Base-by-base conservation (phyloP, 2,797 vertebrate genomes). In the Columba guinea region DNA sequence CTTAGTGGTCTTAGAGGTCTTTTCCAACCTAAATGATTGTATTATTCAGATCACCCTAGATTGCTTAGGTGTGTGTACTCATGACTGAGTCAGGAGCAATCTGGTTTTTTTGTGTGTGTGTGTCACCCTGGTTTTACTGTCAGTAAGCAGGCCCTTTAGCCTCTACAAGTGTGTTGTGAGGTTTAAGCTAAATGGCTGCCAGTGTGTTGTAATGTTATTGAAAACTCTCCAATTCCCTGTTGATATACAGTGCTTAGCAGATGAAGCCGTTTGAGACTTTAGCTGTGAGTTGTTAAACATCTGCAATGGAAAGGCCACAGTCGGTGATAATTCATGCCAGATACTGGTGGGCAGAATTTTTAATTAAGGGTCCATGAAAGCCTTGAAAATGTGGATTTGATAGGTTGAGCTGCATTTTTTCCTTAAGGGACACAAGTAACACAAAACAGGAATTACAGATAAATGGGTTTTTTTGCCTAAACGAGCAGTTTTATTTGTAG, bases 211-310 rank as follows among this genome's bases (percentile, higher is more conserved):
- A 10, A 37, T 53, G 37, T 60, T 39, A 22, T 19, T 48, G 69
- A 44, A 79, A 51, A 24, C 23, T 41, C n/a, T 56, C 24, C n/a
- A 32, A 37, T 53, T 73, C 28, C 37, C 15, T 62, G 20, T 18
- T 79, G 48, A 32, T 78, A 37, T 22, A 21, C 13, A 13, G 24
- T 30, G 32, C 27, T 88, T 34, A 74, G 67, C 27, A 67, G 39
- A 30, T 90, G 34, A 35, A 80, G 24, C 35, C 11, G 28, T 89
- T 26, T 1, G 3, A 58, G 60, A 44, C 18, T 75, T 92, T 24
- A 0, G 0, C 23, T 1, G 0, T 28, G 26, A 77, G n/a, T 60
- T 80, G 49, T 89, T 26, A 58, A 60, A 64, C 5, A 20, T 24
- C 39, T 80, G 71, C 82, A n/a, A 64, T 24, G 26, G 30, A 18